A percentile compares a stretch with the other conserved stretches of the same genome.
phyloP scores from a whole-genome alignment of 53 echinoderm and acorn worm genomes.

The Patiria pectinifera region DNA sequence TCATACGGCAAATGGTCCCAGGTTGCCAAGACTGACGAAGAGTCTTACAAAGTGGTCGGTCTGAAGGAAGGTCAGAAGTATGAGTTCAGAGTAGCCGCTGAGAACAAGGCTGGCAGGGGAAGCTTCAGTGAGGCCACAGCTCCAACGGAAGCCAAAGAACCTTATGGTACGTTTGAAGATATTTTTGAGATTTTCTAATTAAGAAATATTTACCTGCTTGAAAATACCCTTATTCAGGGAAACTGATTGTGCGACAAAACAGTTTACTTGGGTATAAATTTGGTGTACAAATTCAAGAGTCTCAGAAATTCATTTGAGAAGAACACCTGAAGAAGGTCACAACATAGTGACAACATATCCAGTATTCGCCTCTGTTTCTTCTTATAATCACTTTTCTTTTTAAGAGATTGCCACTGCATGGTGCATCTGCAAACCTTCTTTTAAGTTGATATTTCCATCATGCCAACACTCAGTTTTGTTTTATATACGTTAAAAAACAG shows the following conservation, averaged over 20 bases:
- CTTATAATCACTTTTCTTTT: too few species aligned
- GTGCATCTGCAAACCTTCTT: too few species aligned
- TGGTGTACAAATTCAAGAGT: not conserved
- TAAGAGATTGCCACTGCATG: too few species aligned
- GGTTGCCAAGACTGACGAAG: constrained; percentile 67
- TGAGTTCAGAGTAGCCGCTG: constrained; percentile 89
- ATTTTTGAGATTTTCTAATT: not conserved
- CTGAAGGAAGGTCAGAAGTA: constrained; percentile 85
- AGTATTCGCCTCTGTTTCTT: too few species aligned
- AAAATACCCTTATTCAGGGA: not conserved
- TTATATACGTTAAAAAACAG: not conserved
- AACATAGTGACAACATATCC: too few species aligned
- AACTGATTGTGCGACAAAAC: not conserved
- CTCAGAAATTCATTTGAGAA: too few species aligned
- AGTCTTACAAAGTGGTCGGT: constrained; percentile 72
- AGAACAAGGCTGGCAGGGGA: constrained; percentile 91
- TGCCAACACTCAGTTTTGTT: too few species aligned
- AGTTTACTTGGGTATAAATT: not conserved
- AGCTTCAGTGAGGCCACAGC: constrained; percentile 78
- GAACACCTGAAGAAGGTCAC: too few species aligned
- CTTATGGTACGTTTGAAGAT: constrained; percentile 72
- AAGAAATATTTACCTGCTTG: not conserved
- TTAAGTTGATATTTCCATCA: too few species aligned
- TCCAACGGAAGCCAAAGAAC: constrained; percentile 80
- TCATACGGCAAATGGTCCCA: constrained; percentile 81